phyloP scores from a whole-genome alignment of 2,797 vertebrate species.

The Cynodonichthys magdalenae region DNA sequence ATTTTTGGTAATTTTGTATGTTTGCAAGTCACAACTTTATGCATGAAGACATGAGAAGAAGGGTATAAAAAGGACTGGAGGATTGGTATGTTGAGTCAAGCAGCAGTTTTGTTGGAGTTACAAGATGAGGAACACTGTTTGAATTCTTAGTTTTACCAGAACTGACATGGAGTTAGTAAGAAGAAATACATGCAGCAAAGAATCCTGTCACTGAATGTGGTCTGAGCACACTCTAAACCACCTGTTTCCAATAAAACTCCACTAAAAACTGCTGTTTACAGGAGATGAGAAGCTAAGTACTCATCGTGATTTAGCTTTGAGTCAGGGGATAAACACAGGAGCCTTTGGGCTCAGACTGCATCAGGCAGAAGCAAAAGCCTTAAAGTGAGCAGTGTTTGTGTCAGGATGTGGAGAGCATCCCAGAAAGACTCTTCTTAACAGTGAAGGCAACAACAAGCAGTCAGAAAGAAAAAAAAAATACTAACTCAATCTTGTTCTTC shows the following conservation, averaged over 20 bases:
- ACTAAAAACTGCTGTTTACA: conserved; percentile 68
- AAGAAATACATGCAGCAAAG: not conserved
- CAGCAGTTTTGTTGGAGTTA: not conserved
- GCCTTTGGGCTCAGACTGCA: conserved; percentile 35
- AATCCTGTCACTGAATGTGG: not conserved
- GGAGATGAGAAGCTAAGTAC: conserved; percentile 30
- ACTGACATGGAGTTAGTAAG: not conserved
- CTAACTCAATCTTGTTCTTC: not conserved
- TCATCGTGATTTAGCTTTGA: conserved; percentile 59
- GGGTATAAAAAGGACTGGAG: too few species aligned
- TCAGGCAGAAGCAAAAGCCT: conserved; percentile 33
- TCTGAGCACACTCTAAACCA: conserved; percentile 35
- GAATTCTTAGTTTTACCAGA: not conserved
- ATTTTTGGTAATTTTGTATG: too few species aligned
- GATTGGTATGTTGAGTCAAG: not conserved
- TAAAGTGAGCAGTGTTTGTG: conserved; percentile 26
- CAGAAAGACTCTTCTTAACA: conserved; percentile 1
- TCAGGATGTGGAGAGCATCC: conserved; percentile 27
- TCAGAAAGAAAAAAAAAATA: not conserved
- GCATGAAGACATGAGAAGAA: too few species aligned
- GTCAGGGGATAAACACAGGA: conserved; percentile 54
- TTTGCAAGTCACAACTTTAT: too few species aligned
- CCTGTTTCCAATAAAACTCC: conserved; percentile 66
- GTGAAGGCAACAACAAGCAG: not conserved
- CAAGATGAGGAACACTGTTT: not conserved